Evolutionary conservation across 23 tunicate species (phyloP).

Genomic region (Corella eumyota): DNA sequence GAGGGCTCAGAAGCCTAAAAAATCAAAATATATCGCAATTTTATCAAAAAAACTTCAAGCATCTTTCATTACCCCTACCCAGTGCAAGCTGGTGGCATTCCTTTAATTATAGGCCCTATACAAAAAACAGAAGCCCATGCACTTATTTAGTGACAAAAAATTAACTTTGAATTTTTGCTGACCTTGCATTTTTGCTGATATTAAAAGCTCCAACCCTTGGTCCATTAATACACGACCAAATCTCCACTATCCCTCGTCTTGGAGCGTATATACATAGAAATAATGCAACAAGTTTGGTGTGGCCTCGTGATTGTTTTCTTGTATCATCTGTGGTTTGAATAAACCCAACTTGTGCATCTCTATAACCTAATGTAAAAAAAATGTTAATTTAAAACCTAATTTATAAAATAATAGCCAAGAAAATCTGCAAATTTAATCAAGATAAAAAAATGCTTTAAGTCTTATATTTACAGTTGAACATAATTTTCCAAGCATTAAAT

Average conservation of each 20-base stretch:
- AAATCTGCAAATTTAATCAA: no score
- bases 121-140: no score
- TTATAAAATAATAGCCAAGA: no score
- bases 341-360: conserved; percentile 86
- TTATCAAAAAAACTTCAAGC: no score
- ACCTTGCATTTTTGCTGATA: conserved; percentile 70
- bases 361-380: conserved; percentile 39
- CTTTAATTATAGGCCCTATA: no score
- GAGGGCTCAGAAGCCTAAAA: conserved; percentile 52
- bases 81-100: no score
- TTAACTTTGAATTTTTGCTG: neutral
- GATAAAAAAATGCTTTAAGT: no score
- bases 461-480: no score
- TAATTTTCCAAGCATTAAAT: no score
- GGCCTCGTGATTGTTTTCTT: neutral
- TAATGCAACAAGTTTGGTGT: conserved; percentile 22
- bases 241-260: conserved; percentile 72
- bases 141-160: neutral
- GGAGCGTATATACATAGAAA: conserved; percentile 90
- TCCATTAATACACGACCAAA: conserved; percentile 88
- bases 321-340: conserved; percentile 29
- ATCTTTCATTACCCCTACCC: no score
- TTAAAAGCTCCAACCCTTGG: conserved; percentile 92
- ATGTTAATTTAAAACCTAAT: neutral
- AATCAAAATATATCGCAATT: no score